Percentiles rank a stretch among this genome's conserved stretches.
phyloP scores from a whole-genome alignment of 2,113 vertebrate genomes.

The Sturnira hondurensis region DNA sequence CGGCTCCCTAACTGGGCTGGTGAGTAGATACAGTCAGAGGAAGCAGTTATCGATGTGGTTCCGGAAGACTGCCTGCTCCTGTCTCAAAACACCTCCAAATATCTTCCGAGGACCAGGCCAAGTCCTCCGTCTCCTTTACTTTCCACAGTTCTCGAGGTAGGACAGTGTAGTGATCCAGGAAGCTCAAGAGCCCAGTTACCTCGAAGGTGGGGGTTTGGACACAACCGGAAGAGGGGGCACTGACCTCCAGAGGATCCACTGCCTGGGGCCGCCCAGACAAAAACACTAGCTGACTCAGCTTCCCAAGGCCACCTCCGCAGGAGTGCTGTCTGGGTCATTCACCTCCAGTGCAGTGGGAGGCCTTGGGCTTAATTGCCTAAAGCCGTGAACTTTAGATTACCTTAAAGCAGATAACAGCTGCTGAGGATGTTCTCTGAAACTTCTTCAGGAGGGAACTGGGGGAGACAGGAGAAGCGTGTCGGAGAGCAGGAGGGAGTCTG shows the following conservation, averaged over 20 bases:
- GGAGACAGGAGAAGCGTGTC: background rate
- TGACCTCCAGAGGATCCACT: background rate
- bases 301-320: background rate
- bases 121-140: too few relatives aligned
- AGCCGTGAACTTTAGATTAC: conserved; percentile 58
- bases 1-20: background rate
- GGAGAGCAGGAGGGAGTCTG: background rate
- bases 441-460: background rate
- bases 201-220: background rate
- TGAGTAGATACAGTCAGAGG: background rate
- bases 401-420: background rate
- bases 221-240: background rate
- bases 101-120: background rate
- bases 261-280: background rate
- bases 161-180: too few relatives aligned
- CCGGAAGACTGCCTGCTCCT: background rate
- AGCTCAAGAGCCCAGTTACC: background rate
- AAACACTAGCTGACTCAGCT: conserved; percentile 51
- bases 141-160: background rate
- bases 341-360: background rate
- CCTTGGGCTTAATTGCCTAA: background rate
- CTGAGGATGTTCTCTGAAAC: background rate
- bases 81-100: background rate
- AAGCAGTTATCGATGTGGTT: background rate
- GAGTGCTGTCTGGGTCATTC: conserved; percentile 30